Percentiles rank a stretch among this genome's conserved stretches.
Conservation (phyloP, 2,113 vertebrate genomes). For the Cavia aperea region DNA sequence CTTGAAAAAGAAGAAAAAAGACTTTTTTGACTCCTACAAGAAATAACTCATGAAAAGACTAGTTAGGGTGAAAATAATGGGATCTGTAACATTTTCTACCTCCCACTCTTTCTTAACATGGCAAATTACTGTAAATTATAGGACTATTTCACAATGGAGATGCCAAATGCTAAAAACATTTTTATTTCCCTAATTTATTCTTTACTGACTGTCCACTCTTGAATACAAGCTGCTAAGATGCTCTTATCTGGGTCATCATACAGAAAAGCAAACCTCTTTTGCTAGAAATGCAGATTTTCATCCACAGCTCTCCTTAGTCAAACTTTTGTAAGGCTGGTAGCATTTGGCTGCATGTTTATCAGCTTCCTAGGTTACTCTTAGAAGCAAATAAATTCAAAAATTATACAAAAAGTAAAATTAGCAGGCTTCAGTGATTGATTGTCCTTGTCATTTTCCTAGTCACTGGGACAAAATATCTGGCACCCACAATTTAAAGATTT, state of each 20-base stretch:
- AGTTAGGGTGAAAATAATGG: background rate
- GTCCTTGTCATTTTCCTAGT: background rate
- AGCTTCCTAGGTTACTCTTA: background rate
- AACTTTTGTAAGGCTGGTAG: background rate
- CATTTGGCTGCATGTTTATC: background rate
- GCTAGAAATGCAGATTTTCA: conserved; percentile 11
- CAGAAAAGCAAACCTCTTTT: background rate
- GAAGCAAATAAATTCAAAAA: background rate
- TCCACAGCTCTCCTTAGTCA: background rate
- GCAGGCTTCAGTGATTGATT: background rate
- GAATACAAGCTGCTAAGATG: background rate
- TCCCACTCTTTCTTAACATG: too few relatives aligned
- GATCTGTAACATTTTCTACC: background rate
- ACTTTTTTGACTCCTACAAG: background rate
- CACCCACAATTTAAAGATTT: background rate
- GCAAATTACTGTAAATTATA: background rate
- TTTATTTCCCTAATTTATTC: background rate
- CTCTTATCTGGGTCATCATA: background rate
- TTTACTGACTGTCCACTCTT: background rate
- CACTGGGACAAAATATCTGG: background rate
- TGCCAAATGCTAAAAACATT: background rate
- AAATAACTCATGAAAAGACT: background rate
- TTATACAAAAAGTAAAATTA: background rate
- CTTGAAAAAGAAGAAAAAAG: background rate
- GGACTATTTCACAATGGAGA: background rate